Evolutionary conservation across 1,140 invertebrate species (phyloP).

Genomic region (Nixonia krombeini): DNA sequence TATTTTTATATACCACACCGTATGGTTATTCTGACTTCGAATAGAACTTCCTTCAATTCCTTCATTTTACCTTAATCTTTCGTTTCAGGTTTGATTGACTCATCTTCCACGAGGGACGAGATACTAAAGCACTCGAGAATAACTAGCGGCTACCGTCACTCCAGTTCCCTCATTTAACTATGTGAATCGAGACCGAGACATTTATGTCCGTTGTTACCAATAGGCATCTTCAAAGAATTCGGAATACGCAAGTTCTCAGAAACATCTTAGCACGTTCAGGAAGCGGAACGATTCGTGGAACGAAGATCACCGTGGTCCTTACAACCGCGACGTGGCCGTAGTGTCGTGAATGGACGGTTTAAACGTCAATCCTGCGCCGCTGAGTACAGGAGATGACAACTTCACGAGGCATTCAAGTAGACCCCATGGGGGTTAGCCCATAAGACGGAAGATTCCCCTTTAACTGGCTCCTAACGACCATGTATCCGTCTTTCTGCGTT

Average conservation of each 20-base stretch:
- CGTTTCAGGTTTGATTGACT: background rate
- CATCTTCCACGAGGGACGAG: background rate
- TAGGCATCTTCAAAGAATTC: conserved; percentile 10
- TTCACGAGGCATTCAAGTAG: conserved; percentile 40
- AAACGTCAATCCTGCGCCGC: conserved; percentile 24
- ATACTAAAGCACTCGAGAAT: background rate
- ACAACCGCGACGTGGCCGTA: conserved; percentile 11
- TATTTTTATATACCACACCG: too few species aligned
- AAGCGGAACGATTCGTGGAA: conserved; percentile 6
- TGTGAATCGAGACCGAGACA: background rate
- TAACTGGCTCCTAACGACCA: conserved; percentile 37
- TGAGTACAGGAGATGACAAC: conserved; percentile 46
- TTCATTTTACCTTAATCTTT: too few species aligned
- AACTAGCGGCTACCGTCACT: background rate
- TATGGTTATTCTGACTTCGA: too few species aligned
- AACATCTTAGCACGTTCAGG: conserved; percentile 3
- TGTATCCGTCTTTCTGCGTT: conserved; percentile 43
- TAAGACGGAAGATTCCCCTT: conserved; percentile 30
- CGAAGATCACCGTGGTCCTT: conserved; percentile 20
- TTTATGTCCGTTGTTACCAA: background rate
- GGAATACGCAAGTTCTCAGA: conserved; percentile 12
- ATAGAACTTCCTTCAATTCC: too few species aligned
- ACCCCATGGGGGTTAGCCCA: conserved; percentile 32
- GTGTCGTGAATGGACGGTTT: conserved; percentile 29
- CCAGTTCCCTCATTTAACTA: background rate